Percentiles rank a stretch among this genome's conserved stretches.
Evolutionary conservation across 2,888 invertebrate genomes (phyloP).

Genomic region (Encarsia formosa): DNA sequence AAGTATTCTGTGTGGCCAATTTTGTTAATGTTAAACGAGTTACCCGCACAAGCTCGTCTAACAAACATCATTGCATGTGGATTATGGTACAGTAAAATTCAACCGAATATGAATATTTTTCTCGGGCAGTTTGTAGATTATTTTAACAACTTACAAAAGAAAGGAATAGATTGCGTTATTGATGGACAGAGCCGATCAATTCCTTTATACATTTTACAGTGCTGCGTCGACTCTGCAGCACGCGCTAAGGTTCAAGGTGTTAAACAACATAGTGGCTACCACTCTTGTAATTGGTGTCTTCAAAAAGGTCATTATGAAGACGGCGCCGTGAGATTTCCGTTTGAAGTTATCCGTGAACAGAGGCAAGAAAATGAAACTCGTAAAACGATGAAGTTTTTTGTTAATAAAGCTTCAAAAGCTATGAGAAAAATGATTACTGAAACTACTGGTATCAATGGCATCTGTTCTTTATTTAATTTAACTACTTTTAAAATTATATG

Average conservation of each 20-base stretch:
- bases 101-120: conserved; percentile 6
- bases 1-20: conserved; percentile 11
- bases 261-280: background rate
- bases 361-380: background rate
- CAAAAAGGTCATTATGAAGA: background rate
- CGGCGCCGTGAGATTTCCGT: background rate
- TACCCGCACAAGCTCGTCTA: background rate
- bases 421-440: background rate
- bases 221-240: conserved; percentile 2
- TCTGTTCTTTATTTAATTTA: conserved; percentile 15
- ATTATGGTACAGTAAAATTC: background rate
- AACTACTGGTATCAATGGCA: background rate
- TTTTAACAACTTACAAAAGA: background rate
- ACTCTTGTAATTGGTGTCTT: conserved; percentile 1
- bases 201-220: background rate
- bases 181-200: background rate
- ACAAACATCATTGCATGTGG: background rate
- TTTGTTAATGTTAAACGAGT: conserved; percentile 6
- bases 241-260: background rate
- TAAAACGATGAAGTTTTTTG: background rate
- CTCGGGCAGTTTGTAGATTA: background rate
- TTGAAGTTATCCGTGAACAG: background rate
- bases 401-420: too few relatives aligned
- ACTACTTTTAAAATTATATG: conserved; percentile 8
- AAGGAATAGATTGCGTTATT: background rate